Conservation (phyloP, 2,888 invertebrate genomes). For the Latheticus oryzae region DNA sequence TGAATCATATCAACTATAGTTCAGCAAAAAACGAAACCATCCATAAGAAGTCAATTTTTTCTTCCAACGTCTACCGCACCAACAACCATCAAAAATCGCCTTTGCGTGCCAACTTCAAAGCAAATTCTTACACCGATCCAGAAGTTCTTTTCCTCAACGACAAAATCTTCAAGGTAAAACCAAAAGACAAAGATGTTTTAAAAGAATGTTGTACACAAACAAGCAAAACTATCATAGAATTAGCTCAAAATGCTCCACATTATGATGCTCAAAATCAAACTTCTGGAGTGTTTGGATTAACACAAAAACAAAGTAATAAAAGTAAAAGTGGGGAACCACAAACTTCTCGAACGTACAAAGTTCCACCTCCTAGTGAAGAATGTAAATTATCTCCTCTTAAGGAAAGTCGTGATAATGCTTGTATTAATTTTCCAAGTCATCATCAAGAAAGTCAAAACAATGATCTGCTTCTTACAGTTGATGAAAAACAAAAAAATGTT, state of each 20-base stretch:
- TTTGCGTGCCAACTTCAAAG: conserved; percentile 2
- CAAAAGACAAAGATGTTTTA: background rate
- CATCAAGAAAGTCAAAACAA: too few species aligned
- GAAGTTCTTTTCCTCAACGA: conserved; percentile 35
- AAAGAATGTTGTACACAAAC: conserved; percentile 66
- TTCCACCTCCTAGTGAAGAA: too few species aligned
- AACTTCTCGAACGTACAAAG: conserved; percentile 9
- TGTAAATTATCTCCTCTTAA: too few species aligned
- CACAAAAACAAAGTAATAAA: too few species aligned
- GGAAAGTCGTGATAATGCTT: too few species aligned
- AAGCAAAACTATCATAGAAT: conserved; percentile 70
- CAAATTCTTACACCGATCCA: conserved; percentile 3
- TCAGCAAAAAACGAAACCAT: conserved; percentile 10
- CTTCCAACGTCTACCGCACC: conserved; percentile 28
- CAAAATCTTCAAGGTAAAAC: background rate
- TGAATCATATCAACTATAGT: conserved; percentile 6
- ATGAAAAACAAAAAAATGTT: too few species aligned
- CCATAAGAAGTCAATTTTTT: conserved; percentile 28
- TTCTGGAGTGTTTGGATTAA: background rate
- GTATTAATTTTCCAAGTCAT: too few species aligned
- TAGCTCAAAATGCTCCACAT: too few species aligned
- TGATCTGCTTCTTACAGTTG: too few species aligned
- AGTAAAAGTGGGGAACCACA: background rate
- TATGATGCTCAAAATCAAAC: background rate
- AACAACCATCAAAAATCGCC: conserved; percentile 3